Evolutionary conservation across 2,888 invertebrate genomes (phyloP), one percentile per base, ranked within the genome.

Genomic region (Cancer borealis): DNA sequence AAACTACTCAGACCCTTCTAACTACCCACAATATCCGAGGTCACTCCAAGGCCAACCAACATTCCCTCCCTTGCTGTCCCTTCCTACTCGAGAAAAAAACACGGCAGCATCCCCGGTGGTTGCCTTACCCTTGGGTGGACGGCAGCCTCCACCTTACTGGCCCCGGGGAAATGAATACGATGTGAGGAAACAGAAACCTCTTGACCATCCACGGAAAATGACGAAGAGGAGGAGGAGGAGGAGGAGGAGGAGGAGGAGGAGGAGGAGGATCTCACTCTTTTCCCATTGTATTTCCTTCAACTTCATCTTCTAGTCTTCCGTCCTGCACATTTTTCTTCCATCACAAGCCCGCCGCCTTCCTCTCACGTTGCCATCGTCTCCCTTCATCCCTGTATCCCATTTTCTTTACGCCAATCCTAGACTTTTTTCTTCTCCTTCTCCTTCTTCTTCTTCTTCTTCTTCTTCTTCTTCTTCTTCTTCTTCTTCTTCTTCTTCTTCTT

Each of bases 301-400:
- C 26, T 26, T 30, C 73, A 79, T 79, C 73, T 30, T 26, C 21
- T 3, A 73, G 73, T 79, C 73, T 79, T 26, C 26, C 26, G 10
- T 10, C 26, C 26, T 26, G 26, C 73, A 79, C 73, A 73, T 79
- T 10, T 79, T 79, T 10, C 73, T 26, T 79, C 73, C 30, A n/a
- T 79, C 73, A 30, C 26, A n/a, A 79, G 73, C 26, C 73, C 10
- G 26, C 10, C 10, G 73, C 30, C 73, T 79, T 26, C 26, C 73
- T 79, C 73, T 79, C 30, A n/a, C n/a, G 73, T 79, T n/a, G 26
- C 73, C 30, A 10, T 79, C n/a, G 73, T 30, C 73, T 79, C 73
- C 2, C 73, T 79, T 79, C 26, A 79, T 79, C 73, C 73, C n/a
- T 79, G 73, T 79, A 79, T 79, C n/a, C n/a, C 26, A 79, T 79